A percentile compares a stretch with the other conserved stretches of the same genome.
phyloP scores from a whole-genome alignment of 2,113 vertebrate species.

The Rhodinocichla rosea region DNA sequence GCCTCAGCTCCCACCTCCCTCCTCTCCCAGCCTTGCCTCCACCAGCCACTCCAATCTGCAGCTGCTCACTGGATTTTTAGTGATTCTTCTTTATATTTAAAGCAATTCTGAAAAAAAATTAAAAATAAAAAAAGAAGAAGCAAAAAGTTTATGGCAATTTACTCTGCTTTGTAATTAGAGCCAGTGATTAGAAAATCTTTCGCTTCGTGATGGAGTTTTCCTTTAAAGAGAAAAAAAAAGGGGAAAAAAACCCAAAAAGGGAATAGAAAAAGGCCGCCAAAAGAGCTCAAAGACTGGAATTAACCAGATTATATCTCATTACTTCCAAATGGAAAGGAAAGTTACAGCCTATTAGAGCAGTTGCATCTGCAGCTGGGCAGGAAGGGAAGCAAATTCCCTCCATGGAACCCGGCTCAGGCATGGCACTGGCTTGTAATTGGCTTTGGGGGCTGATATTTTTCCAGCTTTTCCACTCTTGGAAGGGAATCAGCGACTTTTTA shows the following conservation, averaged over 20 bases:
- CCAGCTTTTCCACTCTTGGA: background rate
- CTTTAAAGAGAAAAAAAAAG: constrained; percentile 19
- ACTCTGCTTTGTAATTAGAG: constrained; percentile 67
- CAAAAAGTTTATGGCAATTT: constrained; percentile 55
- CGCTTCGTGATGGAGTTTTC: constrained; percentile 4
- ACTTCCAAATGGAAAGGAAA: constrained; percentile 66
- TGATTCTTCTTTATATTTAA: constrained; percentile 57
- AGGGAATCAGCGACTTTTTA: background rate
- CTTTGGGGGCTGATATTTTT: background rate
- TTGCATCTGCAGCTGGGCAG: constrained; percentile 65
- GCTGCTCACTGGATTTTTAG: constrained; percentile 58
- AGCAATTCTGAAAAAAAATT: background rate
- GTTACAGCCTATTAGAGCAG: constrained; percentile 46
- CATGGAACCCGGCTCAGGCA: background rate
- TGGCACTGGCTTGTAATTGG: background rate
- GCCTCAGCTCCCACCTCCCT: background rate
- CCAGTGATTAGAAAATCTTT: constrained; percentile 64
- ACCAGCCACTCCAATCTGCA: constrained; percentile 33
- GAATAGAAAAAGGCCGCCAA: constrained; percentile 53
- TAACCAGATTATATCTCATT: constrained; percentile 74
- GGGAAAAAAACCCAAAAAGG: background rate
- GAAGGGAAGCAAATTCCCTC: constrained; percentile 14
- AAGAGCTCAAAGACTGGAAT: constrained; percentile 70
- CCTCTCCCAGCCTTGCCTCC: background rate
- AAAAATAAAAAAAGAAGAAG: background rate